Conservation (phyloP, 2,888 invertebrate species). For the Nudaria mundana region DNA sequence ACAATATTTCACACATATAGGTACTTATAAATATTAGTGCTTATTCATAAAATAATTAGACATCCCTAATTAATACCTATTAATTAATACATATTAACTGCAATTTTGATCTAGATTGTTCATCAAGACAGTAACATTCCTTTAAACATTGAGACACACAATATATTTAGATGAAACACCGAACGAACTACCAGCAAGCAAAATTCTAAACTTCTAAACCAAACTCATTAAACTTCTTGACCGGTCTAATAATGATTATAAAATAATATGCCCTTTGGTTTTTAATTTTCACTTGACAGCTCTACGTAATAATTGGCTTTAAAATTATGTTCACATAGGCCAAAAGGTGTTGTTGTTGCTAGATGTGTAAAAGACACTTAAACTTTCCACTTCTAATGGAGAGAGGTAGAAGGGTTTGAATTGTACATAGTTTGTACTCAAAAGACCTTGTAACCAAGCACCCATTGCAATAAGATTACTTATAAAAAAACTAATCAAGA, state of each 20-base stretch:
- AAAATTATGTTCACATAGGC: no score
- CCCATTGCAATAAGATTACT: no score
- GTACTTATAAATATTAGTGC: conserved; percentile 10
- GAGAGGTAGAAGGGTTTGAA: no score
- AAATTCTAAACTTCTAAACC: no score
- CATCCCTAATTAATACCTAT: conserved; percentile 9
- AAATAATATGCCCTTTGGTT: no score
- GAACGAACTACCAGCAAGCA: conserved; percentile 34
- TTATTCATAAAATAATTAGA: conserved; percentile 9
- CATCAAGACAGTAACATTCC: conserved; percentile 15
- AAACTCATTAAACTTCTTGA: conserved; percentile 43
- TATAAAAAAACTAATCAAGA: no score
- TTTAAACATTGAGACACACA: conserved; percentile 15
- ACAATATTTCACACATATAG: conserved; percentile 26
- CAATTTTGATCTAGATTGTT: conserved; percentile 7
- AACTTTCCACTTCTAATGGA: no score
- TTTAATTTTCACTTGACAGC: no score
- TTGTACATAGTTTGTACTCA: no score
- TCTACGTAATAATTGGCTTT: no score
- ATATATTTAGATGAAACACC: conserved; percentile 19
- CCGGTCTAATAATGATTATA: no score
- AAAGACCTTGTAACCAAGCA: conserved; percentile 39
- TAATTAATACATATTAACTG: conserved; percentile 9
- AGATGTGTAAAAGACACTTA: no score
- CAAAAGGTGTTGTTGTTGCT: conserved; percentile 36